These are phyloP conservation scores for Pycnonotus jocosus DNA, from an alignment of 2,113 vertebrate species.

Conservation along the genomic window DNA sequence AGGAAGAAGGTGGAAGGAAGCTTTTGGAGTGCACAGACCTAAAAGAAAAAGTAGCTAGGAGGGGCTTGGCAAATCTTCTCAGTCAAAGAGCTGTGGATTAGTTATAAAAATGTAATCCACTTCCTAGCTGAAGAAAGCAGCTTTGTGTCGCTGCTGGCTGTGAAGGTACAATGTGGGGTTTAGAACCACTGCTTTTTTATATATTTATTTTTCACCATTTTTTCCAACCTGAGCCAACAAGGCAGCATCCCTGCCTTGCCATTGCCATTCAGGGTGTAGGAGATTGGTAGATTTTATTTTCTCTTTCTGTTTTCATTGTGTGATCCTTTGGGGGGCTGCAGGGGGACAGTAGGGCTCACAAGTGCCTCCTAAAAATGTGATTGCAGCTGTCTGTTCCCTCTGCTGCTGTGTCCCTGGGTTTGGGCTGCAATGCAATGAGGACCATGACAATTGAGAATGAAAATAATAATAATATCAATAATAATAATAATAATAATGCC, in stretches of 20 bases:
- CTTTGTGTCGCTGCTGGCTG: slow-evolving; percentile 41
- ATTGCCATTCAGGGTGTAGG: fast-evolving
- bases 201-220: not conserved
- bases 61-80: slow-evolving; percentile 32
- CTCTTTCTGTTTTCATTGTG: not conserved
- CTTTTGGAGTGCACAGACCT: not conserved
- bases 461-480: not conserved
- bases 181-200: not conserved
- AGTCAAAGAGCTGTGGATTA: slow-evolving; percentile 13
- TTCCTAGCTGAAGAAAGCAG: slow-evolving; percentile 51
- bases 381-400: not conserved
- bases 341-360: not conserved
- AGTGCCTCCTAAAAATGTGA: not conserved
- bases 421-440: not conserved
- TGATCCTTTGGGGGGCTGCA: not conserved
- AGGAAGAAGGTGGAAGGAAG: not conserved
- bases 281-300: not conserved
- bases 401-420: fast-evolving
- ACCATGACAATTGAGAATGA: fast-evolving
- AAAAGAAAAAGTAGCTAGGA: not conserved
- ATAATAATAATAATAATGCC: too few species aligned
- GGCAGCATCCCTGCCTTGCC: not conserved
- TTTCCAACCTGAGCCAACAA: not conserved
- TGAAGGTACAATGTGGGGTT: slow-evolving; percentile 12
- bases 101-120: slow-evolving; percentile 60